Evolutionary conservation across 2,797 vertebrate genomes (phyloP).

Genomic region (Macroramphosus scolopax): DNA sequence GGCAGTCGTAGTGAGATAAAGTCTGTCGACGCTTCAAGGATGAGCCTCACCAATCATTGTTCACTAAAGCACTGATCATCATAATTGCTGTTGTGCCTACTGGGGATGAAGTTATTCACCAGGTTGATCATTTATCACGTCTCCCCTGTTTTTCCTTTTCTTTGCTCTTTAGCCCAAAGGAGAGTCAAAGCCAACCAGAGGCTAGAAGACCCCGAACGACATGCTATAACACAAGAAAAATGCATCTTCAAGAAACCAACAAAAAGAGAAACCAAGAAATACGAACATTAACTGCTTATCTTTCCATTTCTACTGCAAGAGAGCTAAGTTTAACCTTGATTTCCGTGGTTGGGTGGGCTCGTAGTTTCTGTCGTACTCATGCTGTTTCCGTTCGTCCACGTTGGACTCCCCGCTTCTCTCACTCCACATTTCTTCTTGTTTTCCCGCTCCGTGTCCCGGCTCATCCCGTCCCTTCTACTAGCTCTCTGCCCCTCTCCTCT

Average conservation of each 20-base stretch:
- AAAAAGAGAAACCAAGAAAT: slow-evolving; percentile 59
- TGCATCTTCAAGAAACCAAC: slow-evolving; percentile 64
- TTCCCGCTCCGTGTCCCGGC: neutral
- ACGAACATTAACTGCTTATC: slow-evolving; percentile 73
- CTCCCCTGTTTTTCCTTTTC: neutral
- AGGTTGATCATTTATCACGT: no score
- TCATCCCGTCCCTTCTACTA: slow-evolving; percentile 18
- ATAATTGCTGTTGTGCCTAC: no score
- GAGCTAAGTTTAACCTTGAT: slow-evolving; percentile 64
- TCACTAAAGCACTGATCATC: no score
- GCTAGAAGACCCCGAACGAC: slow-evolving; percentile 64
- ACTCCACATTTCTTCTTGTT: neutral
- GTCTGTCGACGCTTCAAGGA: no score
- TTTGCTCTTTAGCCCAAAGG: slow-evolving; percentile 38
- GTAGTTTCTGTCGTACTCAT: slow-evolving; percentile 46
- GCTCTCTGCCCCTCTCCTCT: slow-evolving; percentile 8
- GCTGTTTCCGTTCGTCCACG: slow-evolving; percentile 41
- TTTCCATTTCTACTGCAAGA: slow-evolving; percentile 73
- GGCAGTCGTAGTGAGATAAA: no score
- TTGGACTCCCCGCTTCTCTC: slow-evolving; percentile 24
- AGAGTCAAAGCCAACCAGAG: slow-evolving; percentile 50
- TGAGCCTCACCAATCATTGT: no score
- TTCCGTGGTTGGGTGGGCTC: slow-evolving; percentile 50
- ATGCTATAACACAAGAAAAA: slow-evolving; percentile 64
- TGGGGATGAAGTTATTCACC: no score